A percentile compares a stretch with the other conserved stretches of the same genome.
Conservation (phyloP, 1,140 invertebrate genomes). For the Drosophila fuyamai region DNA sequence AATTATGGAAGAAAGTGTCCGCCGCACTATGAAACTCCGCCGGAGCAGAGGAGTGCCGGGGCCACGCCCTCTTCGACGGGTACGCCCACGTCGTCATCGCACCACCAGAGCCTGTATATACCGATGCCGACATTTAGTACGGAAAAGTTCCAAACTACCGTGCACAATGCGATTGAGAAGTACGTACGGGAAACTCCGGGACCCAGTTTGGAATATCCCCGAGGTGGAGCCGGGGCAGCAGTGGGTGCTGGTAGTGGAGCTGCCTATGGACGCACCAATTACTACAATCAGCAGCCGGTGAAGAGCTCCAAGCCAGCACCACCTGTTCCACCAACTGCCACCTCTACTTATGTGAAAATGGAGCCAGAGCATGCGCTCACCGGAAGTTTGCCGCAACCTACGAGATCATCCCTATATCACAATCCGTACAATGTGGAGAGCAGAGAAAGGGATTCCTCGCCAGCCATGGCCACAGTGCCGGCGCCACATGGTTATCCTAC, state of each 20-base stretch:
- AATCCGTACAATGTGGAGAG: conserved; percentile 69
- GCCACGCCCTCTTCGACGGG: conserved; percentile 25
- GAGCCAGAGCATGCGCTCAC: conserved; percentile 44
- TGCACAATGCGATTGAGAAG: conserved; percentile 73
- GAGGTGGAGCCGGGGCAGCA: conserved; percentile 3
- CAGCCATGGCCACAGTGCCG: conserved; percentile 32
- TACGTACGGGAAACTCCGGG: conserved; percentile 60
- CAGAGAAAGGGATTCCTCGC: conserved; percentile 47
- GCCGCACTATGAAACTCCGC: conserved; percentile 66
- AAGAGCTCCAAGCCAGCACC: conserved; percentile 9
- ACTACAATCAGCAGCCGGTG: conserved; percentile 15
- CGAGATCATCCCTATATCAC: conserved; percentile 66
- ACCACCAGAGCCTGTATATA: conserved; percentile 76
- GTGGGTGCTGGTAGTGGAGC: background rate
- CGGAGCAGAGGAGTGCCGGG: conserved; percentile 42
- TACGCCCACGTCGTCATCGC: conserved; percentile 13
- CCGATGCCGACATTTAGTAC: conserved; percentile 74
- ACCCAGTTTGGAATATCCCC: conserved; percentile 58
- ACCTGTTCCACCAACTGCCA: conserved; percentile 5
- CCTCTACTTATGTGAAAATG: conserved; percentile 49
- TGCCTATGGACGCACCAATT: conserved; percentile 7
- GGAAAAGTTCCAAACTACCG: conserved; percentile 70
- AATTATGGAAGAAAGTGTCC: conserved; percentile 78
- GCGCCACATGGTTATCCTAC: conserved; percentile 67
- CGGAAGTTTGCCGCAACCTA: conserved; percentile 31